Base-by-base conservation (phyloP, 2,888 invertebrate species). In the Microplitis manilae region DNA sequence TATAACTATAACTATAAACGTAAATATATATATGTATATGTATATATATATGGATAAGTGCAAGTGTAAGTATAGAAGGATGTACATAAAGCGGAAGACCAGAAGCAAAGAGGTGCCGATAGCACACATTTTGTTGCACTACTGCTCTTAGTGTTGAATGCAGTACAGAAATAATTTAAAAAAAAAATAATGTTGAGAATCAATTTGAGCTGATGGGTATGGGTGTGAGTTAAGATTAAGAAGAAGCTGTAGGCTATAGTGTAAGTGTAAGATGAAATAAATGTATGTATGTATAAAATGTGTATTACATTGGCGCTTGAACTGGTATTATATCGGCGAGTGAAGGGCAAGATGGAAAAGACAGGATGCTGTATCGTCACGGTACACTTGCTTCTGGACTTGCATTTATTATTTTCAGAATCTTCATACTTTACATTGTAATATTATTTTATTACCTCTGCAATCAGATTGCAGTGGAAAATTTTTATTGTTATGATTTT, bases 281-380 rank as follows among this genome's bases (percentile, higher is more conserved):
- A 74, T 73, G 62, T n/a, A 15, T 73, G 65, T 67, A 40, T 75
- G 61, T 68, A 61, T 20, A 39, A 50, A 39, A 60, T 60, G 20
- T 69, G 41, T 69, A 64, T 71, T 65, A 59, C 61, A 64, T 70
- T 64, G 50, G 38, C 67, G 67, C 2, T 13, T 50, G 13, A 59
- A 70, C 71, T 71, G 74, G 6, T 39, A 64, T 6, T n/a, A 30
- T 30, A 30, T 30, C 30, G 62, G 61, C 68, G 71, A 69, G 65
- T 50, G 62, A 17, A 59, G 59, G n/a, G 41, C 39, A 59, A 40
- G 64, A 73, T 17, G 68, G 60, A 65, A 65, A 68, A 41, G 72
- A 75, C 75, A 78, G 75, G 75, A 87, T 88, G 88, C 87, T 87
- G 87, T 83, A 85, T 85, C 88, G 88, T 85, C 83, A 85, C 81